Conservation (phyloP, 2,113 vertebrate species). For the Perca schrenkii region DNA sequence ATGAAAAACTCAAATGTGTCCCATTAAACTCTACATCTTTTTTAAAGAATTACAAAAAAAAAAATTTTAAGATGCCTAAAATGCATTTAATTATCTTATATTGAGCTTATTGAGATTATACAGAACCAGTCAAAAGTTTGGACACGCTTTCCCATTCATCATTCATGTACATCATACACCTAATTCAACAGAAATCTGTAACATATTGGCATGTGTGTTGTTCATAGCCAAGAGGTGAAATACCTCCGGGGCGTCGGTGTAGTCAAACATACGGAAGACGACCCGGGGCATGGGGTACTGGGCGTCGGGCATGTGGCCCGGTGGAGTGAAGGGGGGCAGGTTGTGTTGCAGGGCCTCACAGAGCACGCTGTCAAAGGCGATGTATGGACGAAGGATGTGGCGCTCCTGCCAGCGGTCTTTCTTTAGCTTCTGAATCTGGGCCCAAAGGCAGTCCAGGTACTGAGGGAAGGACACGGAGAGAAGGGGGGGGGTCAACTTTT, state of each 20-base stretch:
- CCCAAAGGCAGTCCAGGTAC: constrained; percentile 99
- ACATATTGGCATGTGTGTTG: not conserved
- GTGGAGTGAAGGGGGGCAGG: constrained; percentile 96
- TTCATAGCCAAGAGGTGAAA: accelerated
- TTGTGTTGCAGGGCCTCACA: constrained; percentile 98
- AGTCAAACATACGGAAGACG: constrained; percentile 98
- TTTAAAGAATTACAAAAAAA: not conserved
- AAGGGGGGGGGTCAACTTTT: no score
- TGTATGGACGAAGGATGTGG: constrained; percentile 96
- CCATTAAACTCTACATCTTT: not conserved
- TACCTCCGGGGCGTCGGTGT: constrained; percentile 96
- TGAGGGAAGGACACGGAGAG: constrained; percentile 55
- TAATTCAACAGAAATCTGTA: not conserved
- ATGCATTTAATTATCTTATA: no score
- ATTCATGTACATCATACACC: not conserved
- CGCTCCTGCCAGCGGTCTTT: constrained; percentile 98
- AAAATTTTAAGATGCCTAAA: no score
- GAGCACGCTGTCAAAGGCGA: constrained; percentile 97
- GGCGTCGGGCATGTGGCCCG: constrained; percentile 92
- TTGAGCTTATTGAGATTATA: no score
- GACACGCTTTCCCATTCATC: no score
- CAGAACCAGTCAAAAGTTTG: no score
- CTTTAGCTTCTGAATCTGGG: constrained; percentile 97
- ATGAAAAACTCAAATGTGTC: no score
- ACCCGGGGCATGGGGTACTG: constrained; percentile 94